These are phyloP conservation scores for Laothoe populi DNA, from an alignment of 2,888 invertebrate species.

Conservation along the genomic window DNA sequence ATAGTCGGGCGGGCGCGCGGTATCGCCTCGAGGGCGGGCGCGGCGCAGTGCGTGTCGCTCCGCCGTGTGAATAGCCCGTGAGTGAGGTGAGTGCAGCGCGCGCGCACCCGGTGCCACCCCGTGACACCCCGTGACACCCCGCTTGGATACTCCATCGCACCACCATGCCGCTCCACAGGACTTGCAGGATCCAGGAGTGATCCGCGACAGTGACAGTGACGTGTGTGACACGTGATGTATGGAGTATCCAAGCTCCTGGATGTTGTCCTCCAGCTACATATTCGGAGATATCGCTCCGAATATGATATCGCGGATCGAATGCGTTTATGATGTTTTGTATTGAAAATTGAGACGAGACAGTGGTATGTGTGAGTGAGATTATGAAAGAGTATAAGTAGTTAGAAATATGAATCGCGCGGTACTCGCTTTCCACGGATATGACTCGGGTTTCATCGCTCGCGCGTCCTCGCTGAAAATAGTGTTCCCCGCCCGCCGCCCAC, in stretches of 20 bases:
- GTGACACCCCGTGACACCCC: conserved; percentile 44
- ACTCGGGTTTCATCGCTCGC: conserved; percentile 79
- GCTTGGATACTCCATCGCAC: conserved; percentile 66
- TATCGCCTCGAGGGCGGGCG: conserved; percentile 66
- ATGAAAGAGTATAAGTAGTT: conserved; percentile 35
- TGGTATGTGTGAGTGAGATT: conserved; percentile 10
- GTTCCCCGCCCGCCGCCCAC: conserved; percentile 53
- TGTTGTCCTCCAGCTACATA: conserved; percentile 44
- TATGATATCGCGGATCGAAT: conserved; percentile 33
- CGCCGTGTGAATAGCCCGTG: conserved; percentile 83
- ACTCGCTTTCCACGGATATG: conserved; percentile 58
- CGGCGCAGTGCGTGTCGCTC: conserved; percentile 84
- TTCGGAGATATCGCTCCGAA: conserved; percentile 55
- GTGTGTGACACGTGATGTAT: conserved; percentile 47
- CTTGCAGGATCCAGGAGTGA: conserved; percentile 35
- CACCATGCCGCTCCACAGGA: conserved; percentile 40
- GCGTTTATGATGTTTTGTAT: not conserved
- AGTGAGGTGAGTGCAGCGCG: conserved; percentile 74
- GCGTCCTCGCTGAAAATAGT: conserved; percentile 83
- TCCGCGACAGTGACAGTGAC: conserved; percentile 36
- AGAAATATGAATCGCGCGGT: conserved; percentile 43
- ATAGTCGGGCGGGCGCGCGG: conserved; percentile 80
- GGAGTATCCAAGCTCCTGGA: conserved; percentile 71
- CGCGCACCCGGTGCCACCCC: conserved; percentile 47
- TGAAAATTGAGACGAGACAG: conserved; percentile 15